phyloP scores from a whole-genome alignment of 2,113 vertebrate genomes.

The Phylloscopus trochilus region DNA sequence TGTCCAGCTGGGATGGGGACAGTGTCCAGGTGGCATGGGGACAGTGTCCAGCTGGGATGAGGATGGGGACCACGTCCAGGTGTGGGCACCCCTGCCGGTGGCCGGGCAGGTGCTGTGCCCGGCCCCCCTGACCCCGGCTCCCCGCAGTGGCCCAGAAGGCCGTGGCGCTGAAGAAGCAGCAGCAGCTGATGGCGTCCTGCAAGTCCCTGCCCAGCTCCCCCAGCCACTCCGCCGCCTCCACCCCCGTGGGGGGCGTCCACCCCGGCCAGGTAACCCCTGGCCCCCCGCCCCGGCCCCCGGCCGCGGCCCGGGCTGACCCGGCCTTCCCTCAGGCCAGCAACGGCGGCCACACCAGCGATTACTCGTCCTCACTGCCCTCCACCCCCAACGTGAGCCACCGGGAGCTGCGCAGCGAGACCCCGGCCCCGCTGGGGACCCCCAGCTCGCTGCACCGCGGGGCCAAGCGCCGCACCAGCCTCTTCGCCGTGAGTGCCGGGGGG shows the following conservation, averaged over 20 bases:
- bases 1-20: too few relatives aligned
- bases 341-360: too few relatives aligned
- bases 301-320: too few relatives aligned
- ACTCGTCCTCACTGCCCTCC: too few relatives aligned
- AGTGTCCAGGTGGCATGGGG: background rate
- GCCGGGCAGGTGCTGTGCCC: accelerated
- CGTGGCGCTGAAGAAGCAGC: slow-evolving; percentile 85
- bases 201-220: slow-evolving; percentile 94
- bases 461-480: too few relatives aligned
- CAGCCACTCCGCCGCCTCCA: slow-evolving; percentile 89
- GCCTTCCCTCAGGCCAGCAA: too few relatives aligned
- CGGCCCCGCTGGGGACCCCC: too few relatives aligned
- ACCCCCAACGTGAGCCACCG: too few relatives aligned
- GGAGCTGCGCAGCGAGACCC: too few relatives aligned
- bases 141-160: slow-evolving; percentile 88
- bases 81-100: background rate
- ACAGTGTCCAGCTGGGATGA: background rate
- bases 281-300: background rate
- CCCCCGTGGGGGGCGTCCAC: slow-evolving; percentile 76
- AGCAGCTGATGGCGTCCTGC: slow-evolving; percentile 87
- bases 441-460: too few relatives aligned
- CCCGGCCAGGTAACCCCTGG: background rate
- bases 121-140: background rate
- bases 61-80: background rate
- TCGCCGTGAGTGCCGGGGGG: too few relatives aligned